Evolutionary conservation across 2,797 vertebrate species (phyloP), one percentile per base, ranked within the genome.

Genomic region (Leptatherina wallacei): DNA sequence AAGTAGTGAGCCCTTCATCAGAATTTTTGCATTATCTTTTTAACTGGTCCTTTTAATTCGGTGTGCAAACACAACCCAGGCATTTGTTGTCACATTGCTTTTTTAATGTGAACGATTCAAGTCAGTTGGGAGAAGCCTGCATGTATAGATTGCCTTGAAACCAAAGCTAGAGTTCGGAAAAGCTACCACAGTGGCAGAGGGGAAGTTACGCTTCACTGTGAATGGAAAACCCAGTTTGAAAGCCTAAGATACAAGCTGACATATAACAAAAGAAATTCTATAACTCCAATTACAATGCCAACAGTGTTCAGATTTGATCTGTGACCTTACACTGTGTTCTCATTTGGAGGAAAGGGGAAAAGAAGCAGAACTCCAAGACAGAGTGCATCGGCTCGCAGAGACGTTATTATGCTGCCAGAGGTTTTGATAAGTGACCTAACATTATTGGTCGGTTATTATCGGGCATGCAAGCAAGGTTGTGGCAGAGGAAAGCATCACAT

Each of bases 381-480:
- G 74, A 83, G 67, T 59, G 47, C 76, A 73, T 83, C 77, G 79
- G 6, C 61, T 40, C 18, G 3, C 57, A 59, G 61, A 81, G 58
- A 77, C 75, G 79, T 90, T 82, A 85, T 90, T 78, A 80, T 44
- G 1, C 74, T 79, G 81, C 77, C 77, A 83, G 70, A 1, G 20
- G 58, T 73, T 78, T 69, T 83, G 83, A 87, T 82, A 78, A 75
- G 84, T 77, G 81, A 80, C 84, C 78, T 33, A 51, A 65, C 81
- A 71, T 81, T 86, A 83, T 77, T 81, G 66, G 55, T 57, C 71
- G 62, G 70, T 68, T 71, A 47, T 71, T 71, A 65, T 32, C 6
- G 14, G 47, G 65, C 67, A 65, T 70, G 79, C 69, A 22, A 55
- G 77, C 67, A 27, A 40, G 59, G 66, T 49, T 65, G 60, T 7